These are phyloP conservation scores for Lomographa bimaculata DNA, from an alignment of 2,888 invertebrate species.

Conservation along the genomic window DNA sequence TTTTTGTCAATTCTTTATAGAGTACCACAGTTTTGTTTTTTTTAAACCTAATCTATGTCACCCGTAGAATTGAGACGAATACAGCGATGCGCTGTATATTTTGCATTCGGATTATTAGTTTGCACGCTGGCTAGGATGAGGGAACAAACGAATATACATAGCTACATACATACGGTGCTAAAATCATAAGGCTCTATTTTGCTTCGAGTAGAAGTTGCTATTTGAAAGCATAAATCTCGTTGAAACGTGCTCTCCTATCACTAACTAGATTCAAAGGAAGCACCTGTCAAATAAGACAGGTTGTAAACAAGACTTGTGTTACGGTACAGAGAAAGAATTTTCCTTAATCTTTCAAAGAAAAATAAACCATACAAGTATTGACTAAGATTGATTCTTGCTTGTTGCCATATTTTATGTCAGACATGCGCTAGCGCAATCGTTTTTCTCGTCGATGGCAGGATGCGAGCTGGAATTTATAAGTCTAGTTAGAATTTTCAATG, in stretches of 20 bases:
- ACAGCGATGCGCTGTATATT: too few species aligned
- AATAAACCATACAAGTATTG: conserved; percentile 7
- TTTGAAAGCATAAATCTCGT: too few species aligned
- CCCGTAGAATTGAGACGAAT: too few species aligned
- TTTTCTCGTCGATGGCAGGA: conserved; percentile 27
- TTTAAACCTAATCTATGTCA: too few species aligned
- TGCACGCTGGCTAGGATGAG: too few species aligned
- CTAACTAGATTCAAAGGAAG: conserved; percentile 49
- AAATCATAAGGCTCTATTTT: too few species aligned
- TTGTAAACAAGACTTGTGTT: conserved; percentile 39
- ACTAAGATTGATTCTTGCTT: conserved; percentile 6
- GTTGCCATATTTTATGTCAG: neutral
- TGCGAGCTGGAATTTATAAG: conserved; percentile 18
- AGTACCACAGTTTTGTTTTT: too few species aligned
- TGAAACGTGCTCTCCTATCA: conserved; percentile 17
- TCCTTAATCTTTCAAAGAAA: conserved; percentile 7
- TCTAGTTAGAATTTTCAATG: conserved; percentile 26
- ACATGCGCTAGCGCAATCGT: conserved; percentile 20
- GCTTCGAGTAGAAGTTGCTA: too few species aligned
- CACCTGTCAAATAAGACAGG: conserved; percentile 52
- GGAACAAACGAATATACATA: too few species aligned
- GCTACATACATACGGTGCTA: too few species aligned
- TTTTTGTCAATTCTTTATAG: too few species aligned
- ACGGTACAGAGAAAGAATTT: conserved; percentile 29
- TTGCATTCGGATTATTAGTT: too few species aligned